Base-by-base conservation (phyloP, 2,797 vertebrate species). In the Argya squamiceps region DNA sequence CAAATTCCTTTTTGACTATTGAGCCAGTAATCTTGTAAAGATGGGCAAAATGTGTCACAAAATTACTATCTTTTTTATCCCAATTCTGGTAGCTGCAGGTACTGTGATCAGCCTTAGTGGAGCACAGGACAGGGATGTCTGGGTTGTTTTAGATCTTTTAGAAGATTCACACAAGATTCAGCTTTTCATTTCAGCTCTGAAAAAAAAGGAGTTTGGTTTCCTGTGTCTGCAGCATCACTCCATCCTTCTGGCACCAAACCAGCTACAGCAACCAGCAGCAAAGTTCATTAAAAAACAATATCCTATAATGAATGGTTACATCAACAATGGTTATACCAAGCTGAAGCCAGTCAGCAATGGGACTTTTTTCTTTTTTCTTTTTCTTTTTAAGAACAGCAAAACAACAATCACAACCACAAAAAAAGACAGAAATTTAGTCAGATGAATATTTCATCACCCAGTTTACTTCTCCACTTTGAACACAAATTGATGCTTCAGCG, bases 361-460 rank as follows among this genome's bases (percentile, higher is more conserved):
- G 22, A 62, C 12, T 12, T 44, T 16, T 44, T 67, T 3, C 3
- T 16, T 36, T 32, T 67, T 29, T 43, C 10, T 1, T 2, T 20
- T 24, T 53, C 8, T 53, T 36, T 11, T 16, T 34, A 3, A 15
- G 36, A 12, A 15, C 13, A 73, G 7, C 3, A 81, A 77, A 87
- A 41, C 21, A 34, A 19, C 26, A 52, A 53, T 32, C 30, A 27
- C 20, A 55, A 23, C 27, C 32, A 5, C 7, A 32, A 20, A 29
- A 21, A 29, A 32, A n/a, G 10, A 32, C 12, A 39, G 32, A 37
- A 65, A 77, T 92, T 81, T 71, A 85, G 39, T 49, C 65, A 71
- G 46, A 90, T 93, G 46, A 94, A 92, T 91, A 77, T 92, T 95
- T 89, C 70, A 92, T 91, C 36, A 24, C 75, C 68, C 76, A 23